Evolutionary conservation across 2,113 vertebrate species (phyloP).

Genomic region (Antechinus flavipes): DNA sequence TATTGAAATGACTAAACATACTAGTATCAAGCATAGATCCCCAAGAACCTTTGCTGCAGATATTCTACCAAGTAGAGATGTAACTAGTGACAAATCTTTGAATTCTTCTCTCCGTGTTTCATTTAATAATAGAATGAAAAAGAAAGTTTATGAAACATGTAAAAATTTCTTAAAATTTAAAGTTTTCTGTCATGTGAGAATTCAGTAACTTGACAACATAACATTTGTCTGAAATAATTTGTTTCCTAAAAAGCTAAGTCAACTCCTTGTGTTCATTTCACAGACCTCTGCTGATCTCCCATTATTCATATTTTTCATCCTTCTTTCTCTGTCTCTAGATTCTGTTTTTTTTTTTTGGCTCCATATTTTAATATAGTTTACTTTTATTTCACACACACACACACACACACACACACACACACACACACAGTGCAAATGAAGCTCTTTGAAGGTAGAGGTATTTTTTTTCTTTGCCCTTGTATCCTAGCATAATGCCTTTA

Average conservation of each 20-base stretch:
- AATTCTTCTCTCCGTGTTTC: background rate
- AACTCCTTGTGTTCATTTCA: background rate
- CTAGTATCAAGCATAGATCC: background rate
- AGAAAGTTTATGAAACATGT: background rate
- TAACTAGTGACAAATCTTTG: too few relatives aligned
- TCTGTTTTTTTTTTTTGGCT: background rate
- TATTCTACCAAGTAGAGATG: too few relatives aligned
- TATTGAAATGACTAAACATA: background rate
- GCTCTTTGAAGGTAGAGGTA: background rate
- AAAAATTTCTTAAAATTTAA: background rate
- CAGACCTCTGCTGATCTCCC: background rate
- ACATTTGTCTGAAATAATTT: background rate
- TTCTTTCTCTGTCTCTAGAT: background rate
- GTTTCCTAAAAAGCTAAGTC: background rate
- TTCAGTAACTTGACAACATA: background rate
- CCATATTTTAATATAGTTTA: background rate
- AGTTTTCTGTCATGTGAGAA: background rate
- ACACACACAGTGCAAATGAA: background rate
- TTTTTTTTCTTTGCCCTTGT: background rate
- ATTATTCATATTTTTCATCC: background rate
- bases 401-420: background rate
- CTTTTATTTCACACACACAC: background rate
- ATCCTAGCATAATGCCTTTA: background rate
- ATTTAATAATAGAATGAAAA: background rate
- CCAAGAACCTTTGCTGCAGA: background rate